Evolutionary conservation across 2,113 vertebrate genomes (phyloP).

Genomic region (Gopherus evgoodei): DNA sequence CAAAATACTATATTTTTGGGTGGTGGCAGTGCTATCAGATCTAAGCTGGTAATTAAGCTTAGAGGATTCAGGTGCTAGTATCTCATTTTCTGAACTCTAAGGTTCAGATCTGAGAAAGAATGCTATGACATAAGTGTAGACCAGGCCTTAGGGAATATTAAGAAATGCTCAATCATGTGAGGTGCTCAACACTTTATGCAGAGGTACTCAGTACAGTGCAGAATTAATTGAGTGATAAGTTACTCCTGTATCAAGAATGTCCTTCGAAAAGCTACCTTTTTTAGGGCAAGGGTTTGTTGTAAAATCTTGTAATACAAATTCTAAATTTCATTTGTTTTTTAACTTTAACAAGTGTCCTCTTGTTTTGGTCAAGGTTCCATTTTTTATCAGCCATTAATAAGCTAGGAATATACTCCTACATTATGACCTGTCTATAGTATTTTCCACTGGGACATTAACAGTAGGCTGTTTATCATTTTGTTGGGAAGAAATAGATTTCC

Average conservation of each 20-base stretch:
- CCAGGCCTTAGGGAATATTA: neutral
- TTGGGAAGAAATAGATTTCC: conserved; percentile 63
- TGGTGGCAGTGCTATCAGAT: no score
- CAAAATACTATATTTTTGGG: no score
- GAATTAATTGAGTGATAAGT: neutral
- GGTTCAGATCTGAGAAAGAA: no score
- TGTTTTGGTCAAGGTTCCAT: neutral
- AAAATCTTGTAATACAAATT: neutral
- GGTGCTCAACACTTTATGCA: neutral
- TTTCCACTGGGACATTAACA: conserved; percentile 65
- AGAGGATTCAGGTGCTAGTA: no score
- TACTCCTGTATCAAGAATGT: neutral
- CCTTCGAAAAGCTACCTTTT: neutral
- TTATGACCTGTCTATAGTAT: conserved; percentile 50
- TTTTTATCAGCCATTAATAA: conserved; percentile 32
- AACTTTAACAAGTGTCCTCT: neutral
- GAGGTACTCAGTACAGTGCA: neutral
- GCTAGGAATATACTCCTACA: conserved; percentile 35
- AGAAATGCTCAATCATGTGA: neutral
- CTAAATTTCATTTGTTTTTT: neutral
- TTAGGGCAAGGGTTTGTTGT: neutral
- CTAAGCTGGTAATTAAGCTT: no score
- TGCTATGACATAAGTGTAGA: neutral
- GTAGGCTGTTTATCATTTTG: conserved; percentile 64
- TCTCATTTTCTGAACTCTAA: no score